Base-by-base conservation (phyloP, 1,140 invertebrate species). In the Luehdorfia chinensis region DNA sequence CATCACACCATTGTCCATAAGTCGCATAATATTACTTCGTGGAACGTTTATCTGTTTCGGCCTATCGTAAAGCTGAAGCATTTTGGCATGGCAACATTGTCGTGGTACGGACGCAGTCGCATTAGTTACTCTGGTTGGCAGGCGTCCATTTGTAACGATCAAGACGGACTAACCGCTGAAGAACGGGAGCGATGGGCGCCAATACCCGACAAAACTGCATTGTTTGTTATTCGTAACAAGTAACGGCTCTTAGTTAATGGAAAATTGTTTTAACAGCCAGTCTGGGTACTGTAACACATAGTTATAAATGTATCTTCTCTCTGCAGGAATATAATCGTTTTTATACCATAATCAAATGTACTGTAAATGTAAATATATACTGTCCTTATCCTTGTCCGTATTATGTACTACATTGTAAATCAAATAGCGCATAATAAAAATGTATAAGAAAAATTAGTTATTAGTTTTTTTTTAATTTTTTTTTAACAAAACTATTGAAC, bases 101-200 rank as follows among this genome's bases (percentile, higher is more conserved):
- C 36, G 21, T 15, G 21, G 34, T 15, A 43, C 16, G 34, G 45
- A 39, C 41, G 49, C 39, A 52, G 49, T 47, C 28, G 21, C 53
- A 60, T 60, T 60, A 51, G 45, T 55, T 37, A 55, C 48, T 48
- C 31, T 11, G 32, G 46, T 66, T 72, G 69, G 69, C 69, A 69
- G 52, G 32, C 59, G 51, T 59, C 69, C 69, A 73, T 73, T 73
- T 66, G 64, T 72, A 66, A 66, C 58, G 50, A 68, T 65, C 62
- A 67, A 39, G 64, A 60, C 56, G 55, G 59, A 63, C 63, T 57
- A 61, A 39, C 36, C 36, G 36, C 36, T 9, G 46, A 56, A 56
- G 54, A 48, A 44, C 49, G 21, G 27, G 11, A 19, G 18, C 23
- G 23, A 47, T 30, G 36, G 21, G 11, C 21, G 36, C 36, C 36